Conservation (phyloP, 2,113 vertebrate genomes). For the Myiopsitta monachus region DNA sequence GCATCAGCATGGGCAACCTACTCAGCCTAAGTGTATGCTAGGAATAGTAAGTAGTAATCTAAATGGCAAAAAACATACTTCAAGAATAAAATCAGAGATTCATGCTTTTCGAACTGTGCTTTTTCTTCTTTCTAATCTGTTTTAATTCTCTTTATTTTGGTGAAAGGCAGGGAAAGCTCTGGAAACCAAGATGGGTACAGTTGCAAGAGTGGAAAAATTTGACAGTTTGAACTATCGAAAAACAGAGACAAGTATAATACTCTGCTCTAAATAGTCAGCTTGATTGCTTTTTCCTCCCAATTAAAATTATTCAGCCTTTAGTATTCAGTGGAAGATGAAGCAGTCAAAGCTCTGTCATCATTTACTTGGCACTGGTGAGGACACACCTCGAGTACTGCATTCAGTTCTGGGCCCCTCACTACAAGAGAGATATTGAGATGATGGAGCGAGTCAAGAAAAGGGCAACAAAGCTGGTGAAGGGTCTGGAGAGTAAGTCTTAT, state of each 20-base stretch:
- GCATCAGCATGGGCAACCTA: background rate
- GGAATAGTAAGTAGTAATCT: constrained; percentile 7
- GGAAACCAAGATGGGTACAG: background rate
- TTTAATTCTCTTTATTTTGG: background rate
- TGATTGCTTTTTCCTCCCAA: background rate
- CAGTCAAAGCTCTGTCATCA: background rate
- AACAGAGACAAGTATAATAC: background rate
- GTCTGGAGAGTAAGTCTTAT: background rate
- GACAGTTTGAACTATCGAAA: background rate
- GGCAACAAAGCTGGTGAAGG: background rate
- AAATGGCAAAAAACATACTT: background rate
- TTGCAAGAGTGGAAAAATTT: background rate
- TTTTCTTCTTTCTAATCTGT: background rate
- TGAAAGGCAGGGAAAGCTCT: background rate
- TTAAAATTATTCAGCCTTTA: background rate
- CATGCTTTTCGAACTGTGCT: background rate
- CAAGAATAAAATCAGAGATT: constrained; percentile 1
- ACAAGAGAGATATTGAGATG: background rate
- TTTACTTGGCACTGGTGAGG: background rate
- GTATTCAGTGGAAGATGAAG: constrained; percentile 4
- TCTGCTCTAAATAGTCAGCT: background rate
- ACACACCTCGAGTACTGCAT: background rate
- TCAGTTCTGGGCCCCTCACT: background rate
- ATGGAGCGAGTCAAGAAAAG: background rate
- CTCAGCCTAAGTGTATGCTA: background rate